phyloP scores from a whole-genome alignment of 2,113 vertebrate genomes.

The Ictalurus furcatus region DNA sequence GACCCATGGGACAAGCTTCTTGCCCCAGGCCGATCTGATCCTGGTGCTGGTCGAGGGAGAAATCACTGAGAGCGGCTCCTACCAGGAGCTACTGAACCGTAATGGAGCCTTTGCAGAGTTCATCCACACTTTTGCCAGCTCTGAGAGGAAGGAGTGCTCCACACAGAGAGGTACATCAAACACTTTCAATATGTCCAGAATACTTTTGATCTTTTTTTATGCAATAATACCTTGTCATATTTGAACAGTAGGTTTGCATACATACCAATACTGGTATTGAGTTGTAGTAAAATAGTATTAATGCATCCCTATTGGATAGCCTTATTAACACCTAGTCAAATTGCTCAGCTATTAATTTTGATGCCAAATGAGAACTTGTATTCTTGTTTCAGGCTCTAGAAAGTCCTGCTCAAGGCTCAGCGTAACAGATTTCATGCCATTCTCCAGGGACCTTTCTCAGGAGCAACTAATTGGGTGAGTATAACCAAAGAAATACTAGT shows the following conservation, averaged over 20 bases:
- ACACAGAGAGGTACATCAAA: conserved; percentile 68
- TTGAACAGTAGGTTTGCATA: not conserved
- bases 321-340: not conserved
- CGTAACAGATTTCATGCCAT: conserved; percentile 77
- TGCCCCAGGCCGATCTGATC: conserved; percentile 86
- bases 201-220: not conserved
- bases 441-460: conserved; percentile 77
- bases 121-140: conserved; percentile 75
- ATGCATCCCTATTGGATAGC: not conserved
- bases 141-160: conserved; percentile 72
- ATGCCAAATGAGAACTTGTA: not conserved
- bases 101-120: conserved; percentile 86
- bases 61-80: conserved; percentile 88
- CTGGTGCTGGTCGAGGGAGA: conserved; percentile 83
- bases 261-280: not conserved
- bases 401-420: conserved; percentile 75
- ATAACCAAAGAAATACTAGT: not conserved
- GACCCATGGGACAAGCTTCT: conserved; percentile 83
- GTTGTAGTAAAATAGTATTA: not conserved
- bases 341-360: not conserved
- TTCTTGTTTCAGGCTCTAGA: conserved; percentile 65
- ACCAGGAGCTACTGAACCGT: conserved; percentile 82
- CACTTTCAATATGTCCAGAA: not conserved
- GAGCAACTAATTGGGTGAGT: conserved; percentile 77
- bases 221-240: not conserved